Evolutionary conservation across 2,113 vertebrate species (phyloP).

Genomic region (Podilymbus podiceps): DNA sequence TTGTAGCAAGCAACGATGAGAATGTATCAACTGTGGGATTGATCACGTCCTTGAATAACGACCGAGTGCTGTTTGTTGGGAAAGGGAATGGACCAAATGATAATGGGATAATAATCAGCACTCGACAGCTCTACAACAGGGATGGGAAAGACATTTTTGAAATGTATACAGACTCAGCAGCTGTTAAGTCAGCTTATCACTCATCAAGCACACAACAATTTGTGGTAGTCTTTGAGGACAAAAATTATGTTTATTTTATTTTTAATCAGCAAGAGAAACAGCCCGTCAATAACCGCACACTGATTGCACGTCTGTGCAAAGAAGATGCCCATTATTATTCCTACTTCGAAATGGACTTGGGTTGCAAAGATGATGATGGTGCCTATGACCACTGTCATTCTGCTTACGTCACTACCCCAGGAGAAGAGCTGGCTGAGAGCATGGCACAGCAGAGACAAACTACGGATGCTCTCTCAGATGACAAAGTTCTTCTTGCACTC

Average conservation of each 20-base stretch:
- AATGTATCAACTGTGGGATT: constrained; percentile 87
- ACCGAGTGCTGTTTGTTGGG: constrained; percentile 85
- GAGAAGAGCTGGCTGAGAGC: constrained; percentile 67
- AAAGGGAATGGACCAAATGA: constrained; percentile 89
- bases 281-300: constrained; percentile 83
- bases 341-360: constrained; percentile 93
- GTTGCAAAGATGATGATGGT: constrained; percentile 72
- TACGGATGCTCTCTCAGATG: constrained; percentile 18
- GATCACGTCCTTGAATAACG: constrained; percentile 74
- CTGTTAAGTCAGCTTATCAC: constrained; percentile 82
- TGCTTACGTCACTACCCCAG: constrained; percentile 75
- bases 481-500: constrained; percentile 83
- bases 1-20: constrained; percentile 90
- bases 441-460: constrained; percentile 53
- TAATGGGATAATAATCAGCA: constrained; percentile 94
- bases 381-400: constrained; percentile 84
- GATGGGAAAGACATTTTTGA: constrained; percentile 87
- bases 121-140: constrained; percentile 79
- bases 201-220: constrained; percentile 80
- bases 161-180: constrained; percentile 85
- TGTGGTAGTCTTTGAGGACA: constrained; percentile 83
- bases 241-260: constrained; percentile 86
- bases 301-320: constrained; percentile 88
- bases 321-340: constrained; percentile 87
- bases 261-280: constrained; percentile 86